These are phyloP conservation scores for Drosophila sproati DNA, from an alignment of 1,140 invertebrate genomes.

Conservation along the genomic window DNA sequence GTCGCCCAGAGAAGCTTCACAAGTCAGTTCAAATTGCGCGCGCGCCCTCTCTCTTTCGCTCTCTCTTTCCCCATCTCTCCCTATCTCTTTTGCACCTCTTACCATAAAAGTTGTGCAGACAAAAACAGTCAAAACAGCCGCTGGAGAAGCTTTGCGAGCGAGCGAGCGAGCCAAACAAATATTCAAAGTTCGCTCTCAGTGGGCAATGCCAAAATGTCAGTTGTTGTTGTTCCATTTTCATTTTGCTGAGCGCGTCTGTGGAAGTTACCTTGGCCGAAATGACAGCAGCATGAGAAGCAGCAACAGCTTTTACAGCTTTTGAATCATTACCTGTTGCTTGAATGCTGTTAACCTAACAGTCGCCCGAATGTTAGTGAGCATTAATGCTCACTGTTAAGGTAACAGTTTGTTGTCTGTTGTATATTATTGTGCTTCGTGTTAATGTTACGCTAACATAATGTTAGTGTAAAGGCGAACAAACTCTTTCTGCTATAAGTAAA, in stretches of 20 bases:
- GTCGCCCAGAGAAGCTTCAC: conserved; percentile 48
- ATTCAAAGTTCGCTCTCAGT: conserved; percentile 38
- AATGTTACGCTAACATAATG: too few relatives aligned
- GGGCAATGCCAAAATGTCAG: conserved; percentile 34
- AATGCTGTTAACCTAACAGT: conserved; percentile 9
- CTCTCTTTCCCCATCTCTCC: conserved; percentile 4
- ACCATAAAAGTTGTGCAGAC: conserved; percentile 17
- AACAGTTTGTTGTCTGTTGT: conserved; percentile 4
- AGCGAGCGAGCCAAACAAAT: conserved; percentile 25
- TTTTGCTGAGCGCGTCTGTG: conserved; percentile 30
- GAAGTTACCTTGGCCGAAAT: conserved; percentile 73
- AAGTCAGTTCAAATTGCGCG: not conserved
- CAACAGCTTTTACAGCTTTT: conserved; percentile 42
- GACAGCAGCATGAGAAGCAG: conserved; percentile 31
- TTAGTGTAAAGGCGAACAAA: too few relatives aligned
- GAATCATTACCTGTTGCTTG: conserved; percentile 56
- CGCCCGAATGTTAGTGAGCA: conserved; percentile 7
- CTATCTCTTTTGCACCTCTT: conserved; percentile 10
- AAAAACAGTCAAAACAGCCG: conserved; percentile 13
- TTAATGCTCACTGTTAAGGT: conserved; percentile 23
- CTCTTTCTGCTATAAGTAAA: not conserved
- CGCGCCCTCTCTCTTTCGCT: not conserved
- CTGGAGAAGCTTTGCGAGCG: conserved; percentile 26
- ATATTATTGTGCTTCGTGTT: not conserved
- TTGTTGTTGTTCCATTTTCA: conserved; percentile 5